Percentiles rank a stretch among this genome's conserved stretches.
These are phyloP conservation scores for Crossaster papposus DNA, from an alignment of 53 echinoderm and acorn worm species.

Conservation along the genomic window DNA sequence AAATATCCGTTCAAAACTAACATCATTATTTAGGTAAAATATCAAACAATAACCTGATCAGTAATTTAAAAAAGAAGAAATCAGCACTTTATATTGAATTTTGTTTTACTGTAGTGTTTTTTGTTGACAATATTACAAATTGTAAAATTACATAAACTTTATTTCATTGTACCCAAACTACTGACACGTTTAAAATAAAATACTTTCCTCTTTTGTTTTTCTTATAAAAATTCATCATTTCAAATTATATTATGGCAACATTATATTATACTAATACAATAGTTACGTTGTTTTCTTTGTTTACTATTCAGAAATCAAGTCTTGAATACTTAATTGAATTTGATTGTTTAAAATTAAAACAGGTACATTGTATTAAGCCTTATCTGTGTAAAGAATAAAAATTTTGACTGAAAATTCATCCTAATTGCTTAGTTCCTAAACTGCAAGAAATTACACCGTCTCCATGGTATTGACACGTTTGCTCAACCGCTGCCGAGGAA, in stretches of 20 bases:
- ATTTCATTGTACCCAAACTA: background rate
- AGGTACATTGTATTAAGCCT: background rate
- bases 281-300: background rate
- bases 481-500: too few relatives aligned
- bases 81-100: too few relatives aligned
- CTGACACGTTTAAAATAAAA: background rate
- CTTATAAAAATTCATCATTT: background rate
- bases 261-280: background rate
- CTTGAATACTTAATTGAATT: background rate
- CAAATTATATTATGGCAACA: background rate
- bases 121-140: background rate
- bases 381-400: background rate
- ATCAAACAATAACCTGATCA: too few relatives aligned
- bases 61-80: too few relatives aligned
- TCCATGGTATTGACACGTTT: too few relatives aligned
- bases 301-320: background rate
- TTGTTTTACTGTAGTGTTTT: too few relatives aligned
- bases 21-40: too few relatives aligned
- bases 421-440: too few relatives aligned
- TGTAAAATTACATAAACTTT: background rate
- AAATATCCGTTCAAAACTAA: too few relatives aligned
- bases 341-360: background rate
- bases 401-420: too few relatives aligned
- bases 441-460: too few relatives aligned
- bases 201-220: background rate